These are phyloP conservation scores for Morpho helenor DNA, from an alignment of 2,888 invertebrate species.

Conservation along the genomic window DNA sequence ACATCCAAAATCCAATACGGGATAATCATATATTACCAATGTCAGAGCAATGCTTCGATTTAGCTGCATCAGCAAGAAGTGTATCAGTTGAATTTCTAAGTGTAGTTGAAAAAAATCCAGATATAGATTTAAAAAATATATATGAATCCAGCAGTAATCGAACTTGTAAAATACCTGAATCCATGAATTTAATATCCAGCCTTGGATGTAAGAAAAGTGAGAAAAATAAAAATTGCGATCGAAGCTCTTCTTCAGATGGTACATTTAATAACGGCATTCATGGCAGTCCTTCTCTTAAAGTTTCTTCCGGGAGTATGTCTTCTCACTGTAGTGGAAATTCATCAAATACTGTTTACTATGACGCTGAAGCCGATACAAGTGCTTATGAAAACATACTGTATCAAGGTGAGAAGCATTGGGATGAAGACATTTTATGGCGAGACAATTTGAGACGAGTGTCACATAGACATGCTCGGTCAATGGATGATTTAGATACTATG, in stretches of 20 bases:
- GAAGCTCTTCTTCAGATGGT: slow-evolving; percentile 47
- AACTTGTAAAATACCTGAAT: slow-evolving; percentile 77
- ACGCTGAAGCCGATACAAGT: slow-evolving; percentile 64
- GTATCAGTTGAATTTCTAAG: slow-evolving; percentile 83
- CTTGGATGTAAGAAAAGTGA: slow-evolving; percentile 70
- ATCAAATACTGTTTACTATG: slow-evolving; percentile 71
- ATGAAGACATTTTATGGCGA: slow-evolving; percentile 89
- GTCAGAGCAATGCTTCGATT: slow-evolving; percentile 64
- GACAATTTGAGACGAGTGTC: slow-evolving; percentile 89
- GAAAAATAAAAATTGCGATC: slow-evolving; percentile 41
- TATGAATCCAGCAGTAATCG: slow-evolving; percentile 84
- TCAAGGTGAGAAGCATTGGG: slow-evolving; percentile 88
- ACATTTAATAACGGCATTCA: slow-evolving; percentile 37
- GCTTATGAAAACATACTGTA: slow-evolving; percentile 69
- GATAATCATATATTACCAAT: slow-evolving; percentile 48
- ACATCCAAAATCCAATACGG: slow-evolving; percentile 86
- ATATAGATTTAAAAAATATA: slow-evolving; percentile 84
- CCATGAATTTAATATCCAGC: slow-evolving; percentile 67
- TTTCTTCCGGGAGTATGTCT: slow-evolving; percentile 71
- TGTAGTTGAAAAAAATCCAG: slow-evolving; percentile 82
- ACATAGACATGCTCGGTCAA: slow-evolving; percentile 88
- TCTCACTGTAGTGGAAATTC: slow-evolving; percentile 72
- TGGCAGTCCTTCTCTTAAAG: slow-evolving; percentile 46
- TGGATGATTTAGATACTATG: slow-evolving; percentile 86
- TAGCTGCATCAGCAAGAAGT: slow-evolving; percentile 80